Base-by-base conservation (phyloP, 2,888 invertebrate genomes). In the Lycocerus yunnanus region DNA sequence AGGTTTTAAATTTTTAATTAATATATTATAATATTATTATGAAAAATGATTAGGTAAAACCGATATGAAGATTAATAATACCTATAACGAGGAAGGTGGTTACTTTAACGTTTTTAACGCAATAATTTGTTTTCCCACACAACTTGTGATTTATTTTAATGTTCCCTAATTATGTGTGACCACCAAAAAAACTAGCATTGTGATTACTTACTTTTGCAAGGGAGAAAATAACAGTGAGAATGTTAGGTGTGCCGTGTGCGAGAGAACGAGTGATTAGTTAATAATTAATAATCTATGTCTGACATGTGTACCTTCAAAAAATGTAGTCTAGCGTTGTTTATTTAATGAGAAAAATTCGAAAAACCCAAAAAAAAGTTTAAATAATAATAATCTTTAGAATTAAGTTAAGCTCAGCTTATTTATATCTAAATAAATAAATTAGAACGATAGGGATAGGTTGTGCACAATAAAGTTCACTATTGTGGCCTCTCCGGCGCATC, bases 351-450 rank as follows among this genome's bases (percentile, higher is more conserved):
- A 80, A 81, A 80, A 78, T 79, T 80, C 77, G 78, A 83, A 84
- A 84, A 83, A 80, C 77, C 74, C 67, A 81, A 83, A 83, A 82
- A 81, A 82, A 81, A 43, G 43, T 43, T 43, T 43, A 43, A 43
- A 43, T 43, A 43, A 43, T 43, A 43, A 43, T 43, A 43, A 81
- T 73, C 73, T 43, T 69, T 80, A 82, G 80, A 75, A 63, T 81
- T 83, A 83, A 81, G 81, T 82, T 71, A 81, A 83, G 85, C 84
- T 84, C 84, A 85, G 85, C 84, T 82, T 79, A 78, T 88, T 87
- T 85, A 88, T 88, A 87, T 87, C 84, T 88, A 88, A 88, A 87
- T 87, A 85, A 87, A 87, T 85, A 43, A 66, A 66, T 83, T 85
- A 85, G 84, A 83, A 82, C 82, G 84, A 85, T 78, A 82, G 84